Evolutionary conservation across 2,113 vertebrate species (phyloP), one percentile per base, ranked within the genome.

Genomic region (Pygoscelis antarcticus): DNA sequence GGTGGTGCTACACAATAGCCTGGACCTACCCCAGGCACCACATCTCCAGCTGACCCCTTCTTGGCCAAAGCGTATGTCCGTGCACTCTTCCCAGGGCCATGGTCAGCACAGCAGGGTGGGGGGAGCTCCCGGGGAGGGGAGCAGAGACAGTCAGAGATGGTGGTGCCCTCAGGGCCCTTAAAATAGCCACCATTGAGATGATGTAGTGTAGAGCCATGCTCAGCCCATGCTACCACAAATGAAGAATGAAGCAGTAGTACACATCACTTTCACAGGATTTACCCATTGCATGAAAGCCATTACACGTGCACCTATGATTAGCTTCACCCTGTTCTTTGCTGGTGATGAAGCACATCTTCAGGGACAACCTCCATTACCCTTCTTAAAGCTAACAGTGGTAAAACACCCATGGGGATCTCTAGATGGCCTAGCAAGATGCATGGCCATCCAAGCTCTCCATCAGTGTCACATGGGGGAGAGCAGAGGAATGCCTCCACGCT

Each of bases 41-140:
- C 3, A 3, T 49, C 46, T 82, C 69, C 70, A 66, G 60, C 23
- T 58, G 71, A 62, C 32, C 21, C 13, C 15, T 57, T 68, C 51
- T 46, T 36, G 52, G 70, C 42, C 5, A 2, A 51, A 72, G 52
- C 3, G 0, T 1, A 0, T 5, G 2, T 9, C 34, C 3, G 0
- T 42, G 69, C 27, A 16, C 4, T 6, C 52, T 40, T 85, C 38
- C 65, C 8, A 3, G 42, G 40, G 19, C 26, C 54, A 16, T 1
- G 2, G 62, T 16, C 77, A 51, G n/a, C 11, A 9, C 22, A 38
- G 57, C 21, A 64, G 54, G 6, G 27, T 13, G 4, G 4, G 4
- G 21, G 11, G 3, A 60, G 7, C 22, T 69, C 57, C 14, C 1
- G 8, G 16, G 22, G 3, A 34, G 2, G 10, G 6, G 32, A n/a